Percentiles rank a stretch among this genome's conserved stretches.
phyloP scores from a whole-genome alignment of 2,113 vertebrate species.

The Thomomys bottae region DNA sequence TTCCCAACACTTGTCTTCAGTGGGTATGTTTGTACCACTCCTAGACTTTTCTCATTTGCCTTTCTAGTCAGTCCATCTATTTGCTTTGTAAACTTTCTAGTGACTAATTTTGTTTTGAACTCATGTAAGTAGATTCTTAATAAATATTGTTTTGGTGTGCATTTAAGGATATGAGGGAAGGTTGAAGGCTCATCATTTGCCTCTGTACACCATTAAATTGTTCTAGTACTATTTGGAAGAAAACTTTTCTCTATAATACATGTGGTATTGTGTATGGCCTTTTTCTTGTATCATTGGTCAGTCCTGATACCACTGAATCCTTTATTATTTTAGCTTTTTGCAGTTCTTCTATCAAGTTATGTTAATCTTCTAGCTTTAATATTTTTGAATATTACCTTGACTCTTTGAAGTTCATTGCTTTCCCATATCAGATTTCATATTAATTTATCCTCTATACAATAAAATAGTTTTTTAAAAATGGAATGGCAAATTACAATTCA shows the following conservation, averaged over 20 bases:
- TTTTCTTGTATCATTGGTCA: neutral
- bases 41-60: neutral
- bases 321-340: neutral
- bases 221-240: neutral
- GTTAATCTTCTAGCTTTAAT: neutral
- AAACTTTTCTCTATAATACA: neutral
- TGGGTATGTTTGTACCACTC: neutral
- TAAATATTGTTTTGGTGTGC: too few relatives aligned
- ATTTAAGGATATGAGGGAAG: neutral
- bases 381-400: conserved; percentile 17
- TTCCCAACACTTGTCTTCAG: neutral
- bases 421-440: conserved; percentile 25
- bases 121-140: neutral
- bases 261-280: neutral
- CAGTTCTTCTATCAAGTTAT: neutral
- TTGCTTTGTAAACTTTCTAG: neutral
- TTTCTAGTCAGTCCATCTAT: neutral
- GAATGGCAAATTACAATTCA: neutral
- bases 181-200: neutral
- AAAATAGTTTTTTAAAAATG: neutral
- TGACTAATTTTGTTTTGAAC: neutral
- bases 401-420: neutral
- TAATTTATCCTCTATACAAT: neutral
- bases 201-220: neutral
- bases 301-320: neutral